Evolutionary conservation across 2,797 vertebrate species (phyloP).

Genomic region (Philypnodon macrostomus): DNA sequence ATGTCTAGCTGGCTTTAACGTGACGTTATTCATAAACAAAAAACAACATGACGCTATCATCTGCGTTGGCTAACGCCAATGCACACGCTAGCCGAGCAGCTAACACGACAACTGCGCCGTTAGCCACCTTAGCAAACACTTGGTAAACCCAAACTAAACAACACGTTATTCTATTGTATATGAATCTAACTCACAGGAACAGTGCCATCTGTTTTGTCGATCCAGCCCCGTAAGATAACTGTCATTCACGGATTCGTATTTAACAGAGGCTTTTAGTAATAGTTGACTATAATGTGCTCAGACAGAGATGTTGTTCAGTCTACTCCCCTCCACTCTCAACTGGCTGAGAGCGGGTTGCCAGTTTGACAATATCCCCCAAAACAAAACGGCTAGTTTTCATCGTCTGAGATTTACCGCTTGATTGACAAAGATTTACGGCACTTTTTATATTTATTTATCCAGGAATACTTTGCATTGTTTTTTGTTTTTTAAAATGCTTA

Average conservation of each 20-base stretch:
- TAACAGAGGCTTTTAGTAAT: conserved; percentile 2
- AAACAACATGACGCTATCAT: conserved; percentile 53
- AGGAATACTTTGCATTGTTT: too few species aligned
- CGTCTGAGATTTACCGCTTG: too few species aligned
- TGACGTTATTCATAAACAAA: conserved; percentile 46
- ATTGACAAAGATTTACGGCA: too few species aligned
- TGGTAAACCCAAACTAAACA: conserved; percentile 54
- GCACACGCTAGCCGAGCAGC: conserved; percentile 48
- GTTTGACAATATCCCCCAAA: conserved; percentile 40
- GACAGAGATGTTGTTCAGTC: conserved; percentile 40
- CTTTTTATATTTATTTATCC: too few species aligned
- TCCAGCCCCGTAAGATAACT: neutral
- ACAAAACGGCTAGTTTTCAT: conserved; percentile 5
- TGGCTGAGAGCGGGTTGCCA: conserved; percentile 58
- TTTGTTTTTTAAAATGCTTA: too few species aligned
- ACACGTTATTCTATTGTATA: conserved; percentile 10
- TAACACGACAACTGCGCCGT: conserved; percentile 54
- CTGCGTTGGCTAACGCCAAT: conserved; percentile 58
- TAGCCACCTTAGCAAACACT: conserved; percentile 61
- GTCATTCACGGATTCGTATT: conserved; percentile 2
- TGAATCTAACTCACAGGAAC: conserved; percentile 51
- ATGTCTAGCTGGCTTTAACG: conserved; percentile 27
- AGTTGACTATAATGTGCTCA: conserved; percentile 23
- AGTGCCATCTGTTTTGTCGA: neutral
- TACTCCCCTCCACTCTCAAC: conserved; percentile 40